Evolutionary conservation across 2,888 invertebrate species (phyloP).

Genomic region (Chrysodeixis includens): DNA sequence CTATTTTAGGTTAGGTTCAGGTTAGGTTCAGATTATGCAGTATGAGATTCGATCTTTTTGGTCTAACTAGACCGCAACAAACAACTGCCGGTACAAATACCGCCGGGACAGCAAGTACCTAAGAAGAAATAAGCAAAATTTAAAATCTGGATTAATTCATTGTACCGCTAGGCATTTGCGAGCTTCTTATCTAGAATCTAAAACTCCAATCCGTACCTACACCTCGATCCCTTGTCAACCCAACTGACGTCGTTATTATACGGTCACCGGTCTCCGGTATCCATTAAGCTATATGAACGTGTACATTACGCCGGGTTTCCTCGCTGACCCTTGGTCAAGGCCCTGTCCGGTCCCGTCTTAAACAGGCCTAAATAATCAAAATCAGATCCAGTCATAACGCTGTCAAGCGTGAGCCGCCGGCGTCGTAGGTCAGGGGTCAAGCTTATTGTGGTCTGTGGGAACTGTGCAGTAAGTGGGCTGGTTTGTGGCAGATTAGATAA

Average conservation of each 20-base stretch:
- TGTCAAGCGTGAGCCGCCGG: neutral
- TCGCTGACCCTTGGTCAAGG: conserved; percentile 7
- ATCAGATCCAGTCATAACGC: neutral
- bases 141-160: too few species aligned
- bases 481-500: neutral
- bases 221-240: neutral
- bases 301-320: conserved; percentile 3
- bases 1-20: too few species aligned
- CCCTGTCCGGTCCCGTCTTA: neutral
- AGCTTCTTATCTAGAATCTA: conserved; percentile 4
- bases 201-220: neutral
- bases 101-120: too few species aligned
- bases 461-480: neutral
- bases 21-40: too few species aligned
- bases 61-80: too few species aligned
- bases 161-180: too few species aligned
- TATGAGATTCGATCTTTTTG: too few species aligned
- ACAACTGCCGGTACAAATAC: too few species aligned
- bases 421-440: neutral
- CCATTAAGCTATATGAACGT: neutral
- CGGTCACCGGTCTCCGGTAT: conserved; percentile 3
- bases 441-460: conserved; percentile 1
- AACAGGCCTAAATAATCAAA: conserved; percentile 6
- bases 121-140: too few species aligned
- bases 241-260: conserved; percentile 2